Base-by-base conservation (phyloP, 2,888 invertebrate species). In the Allophyes oxyacanthae region DNA sequence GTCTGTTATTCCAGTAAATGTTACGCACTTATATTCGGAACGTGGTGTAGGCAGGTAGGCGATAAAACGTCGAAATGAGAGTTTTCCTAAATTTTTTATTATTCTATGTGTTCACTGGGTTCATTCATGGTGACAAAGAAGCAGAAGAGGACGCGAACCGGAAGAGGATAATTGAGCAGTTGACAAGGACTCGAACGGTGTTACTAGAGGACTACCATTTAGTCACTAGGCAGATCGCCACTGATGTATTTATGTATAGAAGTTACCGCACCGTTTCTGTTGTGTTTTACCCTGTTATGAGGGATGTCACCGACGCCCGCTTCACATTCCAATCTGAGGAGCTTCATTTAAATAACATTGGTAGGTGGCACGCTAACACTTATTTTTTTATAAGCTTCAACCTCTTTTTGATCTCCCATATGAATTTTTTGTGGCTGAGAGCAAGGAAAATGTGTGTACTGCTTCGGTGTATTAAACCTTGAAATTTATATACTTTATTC, bases 291-390 rank as follows among this genome's bases (percentile, higher is more conserved):
- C 86, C 87, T 36, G 76, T 94, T 34, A 84, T 83, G 77, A 86
- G 84, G 72, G 94, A 92, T 74, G 88, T 92, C 25, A 84, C 83
- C 25, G 91, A 91, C 64, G 94, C 93, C 55, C 87, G 86, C 50
- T 94, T 94, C 78, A 89, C 87, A n/a, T 93, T 94, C 75, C 91
- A 91, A 75, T 90, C 92, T 7, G 94, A 94, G 75, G 94, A 94
- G 69, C 86, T 94, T 25, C 94, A 94, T 79, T 79, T 92, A 67
- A 94, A 94, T 83, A 90, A 85, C 61, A 91, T 94, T 81, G 94
- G 94, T 94, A 86, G 78, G 91, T 88, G 69, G 41, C 49, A 44
- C 56, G 72, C 69, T 69, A 63, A 64, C 66, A 59, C 53, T 63
- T 52, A 57, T 59, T 34, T 48, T 38, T 36, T 38, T 13, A 48